Percentiles rank a stretch among this genome's conserved stretches.
Conservation (phyloP, 2,113 vertebrate genomes). For the Oostethus manadensis region DNA sequence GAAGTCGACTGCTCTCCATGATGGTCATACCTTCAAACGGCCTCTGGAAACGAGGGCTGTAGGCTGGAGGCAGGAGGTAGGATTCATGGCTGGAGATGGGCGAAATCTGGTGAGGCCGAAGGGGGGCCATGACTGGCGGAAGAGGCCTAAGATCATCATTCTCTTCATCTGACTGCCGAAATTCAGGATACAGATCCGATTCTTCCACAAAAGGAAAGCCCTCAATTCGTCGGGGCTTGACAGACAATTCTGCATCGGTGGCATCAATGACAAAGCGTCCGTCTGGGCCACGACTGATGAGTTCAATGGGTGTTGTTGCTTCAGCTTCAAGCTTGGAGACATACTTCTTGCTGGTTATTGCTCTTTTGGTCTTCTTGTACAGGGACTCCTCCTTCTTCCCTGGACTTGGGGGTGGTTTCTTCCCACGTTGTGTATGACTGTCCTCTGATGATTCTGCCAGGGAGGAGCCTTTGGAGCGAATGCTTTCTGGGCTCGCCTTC, state of each 20-base stretch:
- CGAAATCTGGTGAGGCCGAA: constrained; percentile 88
- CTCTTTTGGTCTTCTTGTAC: constrained; percentile 97
- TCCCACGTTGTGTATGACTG: constrained; percentile 81
- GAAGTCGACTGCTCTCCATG: constrained; percentile 83
- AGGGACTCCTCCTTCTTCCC: constrained; percentile 92
- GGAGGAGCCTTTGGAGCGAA: constrained; percentile 86
- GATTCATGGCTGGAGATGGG: constrained; percentile 97
- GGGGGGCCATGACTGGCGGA: constrained; percentile 83
- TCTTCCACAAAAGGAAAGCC: constrained; percentile 98
- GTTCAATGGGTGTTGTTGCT: constrained; percentile 91
- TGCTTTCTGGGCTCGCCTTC: constrained; percentile 93
- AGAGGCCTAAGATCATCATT: constrained; percentile 87
- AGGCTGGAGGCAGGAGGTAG: constrained; percentile 96
- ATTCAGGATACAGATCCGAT: constrained; percentile 95
- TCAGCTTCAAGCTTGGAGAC: constrained; percentile 88
- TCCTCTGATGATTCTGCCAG: constrained; percentile 92
- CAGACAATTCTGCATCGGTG: constrained; percentile 77
- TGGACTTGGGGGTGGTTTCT: constrained; percentile 82
- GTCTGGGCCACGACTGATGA: constrained; percentile 93
- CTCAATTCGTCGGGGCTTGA: constrained; percentile 87
- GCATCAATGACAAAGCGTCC: constrained; percentile 93
- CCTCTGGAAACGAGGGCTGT: constrained; percentile 93
- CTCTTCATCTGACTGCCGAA: constrained; percentile 96
- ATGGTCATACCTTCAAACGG: constrained; percentile 85
- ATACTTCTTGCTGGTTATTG: constrained; percentile 96